Base-by-base conservation (phyloP, 1,140 invertebrate genomes). In the Drosophila cardini region DNA sequence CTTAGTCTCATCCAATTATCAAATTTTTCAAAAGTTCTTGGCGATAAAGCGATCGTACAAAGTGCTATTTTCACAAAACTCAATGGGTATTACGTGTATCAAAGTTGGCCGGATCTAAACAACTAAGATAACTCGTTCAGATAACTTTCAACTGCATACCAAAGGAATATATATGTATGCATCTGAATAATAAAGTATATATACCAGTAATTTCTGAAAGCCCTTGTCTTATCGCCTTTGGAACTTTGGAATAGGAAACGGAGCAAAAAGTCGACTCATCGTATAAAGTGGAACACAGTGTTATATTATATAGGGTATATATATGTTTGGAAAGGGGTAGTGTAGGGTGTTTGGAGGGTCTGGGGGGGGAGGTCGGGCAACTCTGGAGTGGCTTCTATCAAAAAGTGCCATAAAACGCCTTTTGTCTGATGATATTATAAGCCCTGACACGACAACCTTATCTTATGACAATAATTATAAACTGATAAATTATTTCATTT, bases 391-490 rank as follows among this genome's bases (percentile, higher is more conserved):
- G 13, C 56, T 56, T 10, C 34, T n/a, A 50, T 52, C 10, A n/a
- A 16, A 26, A 57, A 56, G 42, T 61, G 60, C 10, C 32, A 48
- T 45, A 53, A 13, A 64, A 70, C 50, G 62, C 62, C 45, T 46
- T 72, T 72, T 58, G 63, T 67, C 70, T 72, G 63, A 58, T 67
- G 36, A 45, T 50, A 67, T 67, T 58, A 52, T 67, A 72, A 72
- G 70, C 62, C 57, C 38, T 46, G 40, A 34, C 60, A 64, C 48
- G 34, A 7, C 7, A 43, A 43, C 52, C 18, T 65, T 72, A 72
- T 72, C 69, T 67, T 21, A 26, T 57, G 43, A 64, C 45, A 36
- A 30, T 69, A 69, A 69, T 69, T 69, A 57, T 40, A 57, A 43
- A 57, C 21, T 42, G 36, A 70, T 26, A 55, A 64, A 10, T 55